Conservation (phyloP, 2,113 vertebrate genomes). For the Copsychus sechellarum region DNA sequence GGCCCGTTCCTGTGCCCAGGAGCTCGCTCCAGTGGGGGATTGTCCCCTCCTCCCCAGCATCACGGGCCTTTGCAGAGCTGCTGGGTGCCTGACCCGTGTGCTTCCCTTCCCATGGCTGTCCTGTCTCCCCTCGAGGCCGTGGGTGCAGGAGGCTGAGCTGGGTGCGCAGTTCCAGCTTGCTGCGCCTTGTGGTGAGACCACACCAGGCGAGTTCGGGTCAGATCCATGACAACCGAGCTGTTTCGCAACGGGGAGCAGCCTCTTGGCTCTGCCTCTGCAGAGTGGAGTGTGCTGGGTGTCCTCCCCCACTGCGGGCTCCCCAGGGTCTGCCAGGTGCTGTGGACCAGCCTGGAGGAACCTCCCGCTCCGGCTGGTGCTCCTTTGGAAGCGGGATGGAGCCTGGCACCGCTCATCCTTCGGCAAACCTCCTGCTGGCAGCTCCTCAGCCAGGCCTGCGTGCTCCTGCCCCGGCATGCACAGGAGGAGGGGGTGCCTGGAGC, state of each 20-base stretch:
- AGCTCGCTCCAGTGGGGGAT: background rate
- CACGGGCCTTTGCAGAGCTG: background rate
- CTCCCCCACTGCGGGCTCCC: background rate
- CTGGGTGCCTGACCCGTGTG: background rate
- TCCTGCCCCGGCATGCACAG: background rate
- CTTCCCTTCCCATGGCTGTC: background rate
- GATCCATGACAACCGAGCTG: background rate
- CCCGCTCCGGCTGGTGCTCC: background rate
- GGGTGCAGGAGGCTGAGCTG: background rate
- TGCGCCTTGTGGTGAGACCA: background rate
- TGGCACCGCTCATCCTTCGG: background rate
- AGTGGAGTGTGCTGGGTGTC: background rate
- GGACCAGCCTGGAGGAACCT: background rate
- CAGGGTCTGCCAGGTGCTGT: background rate
- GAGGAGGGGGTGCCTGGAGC: background rate
- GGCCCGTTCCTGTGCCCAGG: background rate
- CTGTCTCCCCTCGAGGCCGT: accelerated
- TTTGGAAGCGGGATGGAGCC: background rate
- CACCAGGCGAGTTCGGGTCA: background rate
- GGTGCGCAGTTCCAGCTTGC: background rate
- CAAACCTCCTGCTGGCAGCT: constrained; percentile 31
- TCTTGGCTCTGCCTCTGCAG: background rate
- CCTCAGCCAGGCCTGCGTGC: background rate
- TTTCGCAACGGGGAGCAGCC: background rate
- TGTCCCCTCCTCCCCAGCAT: background rate